Base-by-base conservation (phyloP, 2,113 vertebrate species). In the Platanista minor region DNA sequence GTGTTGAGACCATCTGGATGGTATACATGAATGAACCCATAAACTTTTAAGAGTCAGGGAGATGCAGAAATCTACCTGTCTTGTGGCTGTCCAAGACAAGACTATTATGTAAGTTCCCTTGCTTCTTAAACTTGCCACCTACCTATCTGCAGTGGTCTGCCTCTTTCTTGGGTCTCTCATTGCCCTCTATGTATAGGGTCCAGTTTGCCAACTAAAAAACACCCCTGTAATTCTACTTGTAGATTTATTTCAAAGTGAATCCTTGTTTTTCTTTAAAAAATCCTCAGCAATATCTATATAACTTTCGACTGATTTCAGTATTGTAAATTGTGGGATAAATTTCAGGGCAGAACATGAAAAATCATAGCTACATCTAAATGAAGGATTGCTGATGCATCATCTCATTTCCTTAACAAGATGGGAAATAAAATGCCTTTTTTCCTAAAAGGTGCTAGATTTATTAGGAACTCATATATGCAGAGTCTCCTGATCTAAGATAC, bases 161-260 rank as follows among this genome's bases (percentile, higher is more conserved):
- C 18, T 80, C 12, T 54, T 69, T 69, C n/a, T 43, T 57, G 4
- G 17, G 18, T 81, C 3, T 69, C 36, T 80, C 27, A 64, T 81
- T 69, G 36, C 14, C 49, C 75, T 91, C 39, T 21, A 33, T 5
- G 1, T 14, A 33, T 5, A 14, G 36, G 7, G 20, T 8, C n/a
- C 36, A 90, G 3, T 67, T 67, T 80, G n/a, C n/a, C 41, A 80
- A 25, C 12, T 6, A 41, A 67, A 5, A 57, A 41, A 67, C 8
- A 57, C 8, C 5, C 61, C 36, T 6, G 5, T 67, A 75, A 61
- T 69, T 90, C 39, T n/a, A 18, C 0, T 18, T 23, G 2, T 10
- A 75, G 6, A 82, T 96, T 87, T 94, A 52, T 91, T 82, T 97
- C 71, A 81, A 21, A 87, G 25, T 90, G 23, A 88, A 67, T 66